Percentiles rank a stretch among this genome's conserved stretches.
Evolutionary conservation across 2,113 vertebrate genomes (phyloP).

Genomic region (Tinamus guttatus): DNA sequence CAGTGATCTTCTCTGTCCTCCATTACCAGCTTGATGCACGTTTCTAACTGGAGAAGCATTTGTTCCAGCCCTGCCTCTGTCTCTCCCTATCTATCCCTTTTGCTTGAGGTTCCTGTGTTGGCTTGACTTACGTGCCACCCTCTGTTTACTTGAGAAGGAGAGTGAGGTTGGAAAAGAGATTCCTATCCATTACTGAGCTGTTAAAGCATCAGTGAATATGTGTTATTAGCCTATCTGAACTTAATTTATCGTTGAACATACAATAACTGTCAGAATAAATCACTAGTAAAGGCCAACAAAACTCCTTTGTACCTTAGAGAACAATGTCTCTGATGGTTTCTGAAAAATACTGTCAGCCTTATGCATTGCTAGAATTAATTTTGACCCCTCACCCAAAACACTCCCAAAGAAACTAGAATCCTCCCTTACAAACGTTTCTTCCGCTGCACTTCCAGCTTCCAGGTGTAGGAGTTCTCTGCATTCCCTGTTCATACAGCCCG

Average conservation of each 20-base stretch:
- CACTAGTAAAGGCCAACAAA: constrained; percentile 45
- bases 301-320: constrained; percentile 14
- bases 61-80: not conserved
- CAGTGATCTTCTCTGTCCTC: not conserved
- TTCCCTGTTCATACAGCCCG: not conserved
- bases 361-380: not conserved
- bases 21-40: not conserved
- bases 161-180: constrained; percentile 1
- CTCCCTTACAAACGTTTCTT: not conserved
- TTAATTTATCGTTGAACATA: constrained; percentile 60
- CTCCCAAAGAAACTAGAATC: not conserved
- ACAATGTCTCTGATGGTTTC: not conserved
- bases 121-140: not conserved
- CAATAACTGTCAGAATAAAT: constrained; percentile 50
- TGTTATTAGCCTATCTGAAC: constrained; percentile 62
- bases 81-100: not conserved
- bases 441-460: not conserved
- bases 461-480: not conserved
- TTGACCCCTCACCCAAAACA: not conserved
- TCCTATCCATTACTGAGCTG: constrained; percentile 40
- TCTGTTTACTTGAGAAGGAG: constrained; percentile 1
- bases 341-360: not conserved
- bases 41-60: not conserved
- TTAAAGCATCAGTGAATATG: constrained; percentile 43
- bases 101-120: not conserved